Evolutionary conservation across 35 echinoderm and acorn worm species (phyloP), one percentile per base, ranked within the genome.

Genomic region (Heliocidaris tuberculata): DNA sequence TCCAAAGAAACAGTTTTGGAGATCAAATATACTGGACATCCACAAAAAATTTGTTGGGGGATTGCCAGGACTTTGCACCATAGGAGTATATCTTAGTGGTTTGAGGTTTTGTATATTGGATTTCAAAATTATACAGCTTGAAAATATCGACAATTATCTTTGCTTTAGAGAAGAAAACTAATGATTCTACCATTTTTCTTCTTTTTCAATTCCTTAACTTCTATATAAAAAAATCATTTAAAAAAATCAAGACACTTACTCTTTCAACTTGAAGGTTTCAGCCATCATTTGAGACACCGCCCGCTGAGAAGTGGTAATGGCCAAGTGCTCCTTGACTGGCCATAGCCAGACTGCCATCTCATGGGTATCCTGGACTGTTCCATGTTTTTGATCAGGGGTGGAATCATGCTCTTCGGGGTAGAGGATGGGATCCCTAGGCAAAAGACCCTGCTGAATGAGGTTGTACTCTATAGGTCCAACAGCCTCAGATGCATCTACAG

Each of bases 271-370:
- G 87, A 89, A 89, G 10, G 31, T 89, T 48, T 47, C 30, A 2
- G 49, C 30, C 61, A 93, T 49, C 91, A 93, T 30, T n/a, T 93
- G 16, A 0, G 91, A 13, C 16, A 93, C 47, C 9, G 56, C 91
- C 91, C 48, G 91, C 91, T 93, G 91, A 52, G 91, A 93, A 93
- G 91, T 93, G 91, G 91, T 93, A 30, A 93, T 59, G 13, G 94
- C 94, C 70, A 97, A 47, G 32, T 97, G 96, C 12, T 97, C 94
- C 52, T 85, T 86, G 32, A 97, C 21, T 30, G 96, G 96, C 94
- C 94, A 95, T 47, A 97, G 30, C 31, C 65, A 95, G 16, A 95
- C 93, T 10, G 47, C 47, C 71, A 88, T 90, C 31, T 93, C 48
- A 9, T 85, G 56, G 48, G 47, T 5, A 59, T 30, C 48, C 13